Evolutionary conservation across 1,140 invertebrate genomes (phyloP).

Genomic region (Drosophila paulistorum): DNA sequence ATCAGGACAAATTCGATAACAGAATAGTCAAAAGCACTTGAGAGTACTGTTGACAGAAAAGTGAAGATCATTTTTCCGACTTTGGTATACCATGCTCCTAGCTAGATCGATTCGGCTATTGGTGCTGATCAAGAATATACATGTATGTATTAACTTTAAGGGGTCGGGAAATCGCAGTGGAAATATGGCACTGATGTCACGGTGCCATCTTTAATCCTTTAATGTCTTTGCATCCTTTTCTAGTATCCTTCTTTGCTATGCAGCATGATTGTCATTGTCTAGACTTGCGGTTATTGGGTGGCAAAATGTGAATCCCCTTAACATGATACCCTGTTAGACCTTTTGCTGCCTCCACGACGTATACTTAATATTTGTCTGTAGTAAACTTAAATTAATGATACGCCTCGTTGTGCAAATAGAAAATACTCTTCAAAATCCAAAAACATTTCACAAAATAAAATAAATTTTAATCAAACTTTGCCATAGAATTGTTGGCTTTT

Average conservation of each 20-base stretch:
- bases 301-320: too few species aligned
- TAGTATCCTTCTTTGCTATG: background rate
- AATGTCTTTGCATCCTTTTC: background rate
- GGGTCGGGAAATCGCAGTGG: too few species aligned
- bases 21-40: too few species aligned
- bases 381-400: conserved; percentile 75
- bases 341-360: conserved; percentile 14
- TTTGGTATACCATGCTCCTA: too few species aligned
- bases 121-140: too few species aligned
- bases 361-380: conserved; percentile 67
- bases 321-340: background rate
- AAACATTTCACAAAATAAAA: conserved; percentile 27
- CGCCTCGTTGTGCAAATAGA: conserved; percentile 61
- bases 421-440: conserved; percentile 36
- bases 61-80: too few species aligned
- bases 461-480: conserved; percentile 1
- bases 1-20: too few species aligned
- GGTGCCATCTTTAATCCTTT: background rate
- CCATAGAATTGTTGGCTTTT: background rate
- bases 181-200: background rate
- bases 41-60: too few species aligned
- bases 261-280: conserved; percentile 13
- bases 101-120: too few species aligned
- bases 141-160: too few species aligned
- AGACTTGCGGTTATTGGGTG: background rate